Base-by-base conservation (phyloP, 2,888 invertebrate species). In the Stratiomys singularior region DNA sequence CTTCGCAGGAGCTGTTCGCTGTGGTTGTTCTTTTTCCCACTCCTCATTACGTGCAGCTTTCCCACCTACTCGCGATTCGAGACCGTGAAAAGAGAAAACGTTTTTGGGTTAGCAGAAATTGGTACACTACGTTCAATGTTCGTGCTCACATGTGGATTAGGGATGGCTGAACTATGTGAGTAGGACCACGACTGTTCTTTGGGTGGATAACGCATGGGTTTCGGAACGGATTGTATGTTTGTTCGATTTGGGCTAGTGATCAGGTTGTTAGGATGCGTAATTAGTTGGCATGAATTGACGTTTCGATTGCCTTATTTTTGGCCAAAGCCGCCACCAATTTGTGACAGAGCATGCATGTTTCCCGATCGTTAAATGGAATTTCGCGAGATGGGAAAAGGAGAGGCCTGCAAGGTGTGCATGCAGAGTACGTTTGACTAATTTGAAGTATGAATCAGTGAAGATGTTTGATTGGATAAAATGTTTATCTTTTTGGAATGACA, bases 271-370 rank as follows among this genome's bases (percentile, higher is more conserved):
- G 28, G 71, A 30, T 72, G 46, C 56, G 71, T 72, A 72, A 72
- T 72, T 72, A 56, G 71, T 72, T 72, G 71, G 71, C 71, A 72
- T 56, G 28, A 72, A 72, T 72, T 72, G 71, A 72, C 56, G 18
- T 72, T 72, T 23, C 4, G 28, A 72, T 72, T 72, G 71, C 56
- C 52, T 72, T 72, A 72, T 72, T 72, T 72, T 72, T 72, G 56
- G 71, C 52, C 28, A n/a, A 69, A 47, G 9, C 23, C 25, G 27
- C 25, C 28, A 15, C 5, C 46, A 72, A 72, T 56, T 72, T 25
- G 56, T 72, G 15, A 72, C 9, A 25, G 28, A 46, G 71, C 44
- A 47, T 47, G 52, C 15, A 52, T 13, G 52, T n/a, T 52, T 52
- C 37, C 3, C 52, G 52, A 18, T 52, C 52, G 4, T 13, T 37